Conservation (phyloP, 2,888 invertebrate genomes). For the Arctia plantaginis region DNA sequence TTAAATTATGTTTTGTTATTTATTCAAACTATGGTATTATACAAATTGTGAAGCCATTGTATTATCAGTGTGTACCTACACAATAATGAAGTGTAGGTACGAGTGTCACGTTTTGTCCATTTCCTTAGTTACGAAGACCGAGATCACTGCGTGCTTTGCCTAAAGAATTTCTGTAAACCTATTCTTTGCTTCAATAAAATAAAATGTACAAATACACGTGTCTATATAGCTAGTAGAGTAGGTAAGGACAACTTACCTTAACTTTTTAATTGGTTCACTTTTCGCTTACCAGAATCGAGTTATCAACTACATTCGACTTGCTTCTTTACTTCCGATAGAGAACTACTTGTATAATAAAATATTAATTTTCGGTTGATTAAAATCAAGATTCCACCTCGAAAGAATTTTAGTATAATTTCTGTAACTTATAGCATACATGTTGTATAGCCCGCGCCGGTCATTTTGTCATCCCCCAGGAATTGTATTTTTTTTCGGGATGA, state of each 20-base stretch:
- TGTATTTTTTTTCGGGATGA: too few relatives aligned
- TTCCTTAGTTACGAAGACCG: not conserved
- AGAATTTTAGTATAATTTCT: too few relatives aligned
- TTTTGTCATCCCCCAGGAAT: too few relatives aligned
- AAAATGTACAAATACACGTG: not conserved
- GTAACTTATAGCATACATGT: too few relatives aligned
- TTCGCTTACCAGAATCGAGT: not conserved
- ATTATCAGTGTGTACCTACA: too few relatives aligned
- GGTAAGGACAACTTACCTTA: not conserved
- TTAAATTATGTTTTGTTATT: not conserved
- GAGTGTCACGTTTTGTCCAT: too few relatives aligned
- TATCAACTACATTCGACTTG: not conserved
- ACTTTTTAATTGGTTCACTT: conserved; percentile 9
- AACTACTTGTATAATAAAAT: too few relatives aligned
- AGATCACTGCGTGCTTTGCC: not conserved
- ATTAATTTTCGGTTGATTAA: too few relatives aligned
- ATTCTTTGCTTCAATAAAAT: not conserved
- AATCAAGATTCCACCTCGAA: too few relatives aligned
- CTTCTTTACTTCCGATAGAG: not conserved
- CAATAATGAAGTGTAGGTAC: not conserved
- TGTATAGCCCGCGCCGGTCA: too few relatives aligned
- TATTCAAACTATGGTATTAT: too few relatives aligned
- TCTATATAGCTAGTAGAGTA: not conserved
- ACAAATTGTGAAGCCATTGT: too few relatives aligned
- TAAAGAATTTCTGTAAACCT: not conserved